Percentiles rank a stretch among this genome's conserved stretches.
These are phyloP conservation scores for Drosophila arizonae DNA, from an alignment of 1,140 invertebrate genomes.

Conservation along the genomic window DNA sequence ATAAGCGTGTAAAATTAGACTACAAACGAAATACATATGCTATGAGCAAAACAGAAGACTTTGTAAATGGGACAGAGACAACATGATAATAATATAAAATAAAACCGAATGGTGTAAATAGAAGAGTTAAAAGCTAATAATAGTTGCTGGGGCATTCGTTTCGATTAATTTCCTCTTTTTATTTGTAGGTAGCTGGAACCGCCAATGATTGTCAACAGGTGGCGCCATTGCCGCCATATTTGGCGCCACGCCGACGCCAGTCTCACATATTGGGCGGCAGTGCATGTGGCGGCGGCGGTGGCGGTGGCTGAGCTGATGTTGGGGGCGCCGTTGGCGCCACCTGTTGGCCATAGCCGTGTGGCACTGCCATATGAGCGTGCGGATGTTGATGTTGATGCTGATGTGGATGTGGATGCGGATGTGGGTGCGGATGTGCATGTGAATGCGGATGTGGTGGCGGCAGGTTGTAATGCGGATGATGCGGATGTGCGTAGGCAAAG, in stretches of 20 bases:
- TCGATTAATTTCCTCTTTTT: background rate
- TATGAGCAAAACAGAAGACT: slow-evolving; percentile 38
- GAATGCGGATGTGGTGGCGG: slow-evolving; percentile 43
- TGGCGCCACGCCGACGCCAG: slow-evolving; percentile 76
- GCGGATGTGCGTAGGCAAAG: slow-evolving; percentile 41
- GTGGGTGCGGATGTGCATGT: slow-evolving; percentile 41
- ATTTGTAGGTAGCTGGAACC: slow-evolving; percentile 33
- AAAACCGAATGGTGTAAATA: slow-evolving; percentile 26
- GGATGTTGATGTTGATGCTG: slow-evolving; percentile 47
- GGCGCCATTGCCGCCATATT: slow-evolving; percentile 64
- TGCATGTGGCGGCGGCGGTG: slow-evolving; percentile 34
- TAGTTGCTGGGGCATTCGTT: slow-evolving; percentile 18
- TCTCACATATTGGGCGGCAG: slow-evolving; percentile 61
- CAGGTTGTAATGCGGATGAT: slow-evolving; percentile 56
- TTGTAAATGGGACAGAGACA: slow-evolving; percentile 13
- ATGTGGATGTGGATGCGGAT: slow-evolving; percentile 36
- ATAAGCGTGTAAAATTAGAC: slow-evolving; percentile 79
- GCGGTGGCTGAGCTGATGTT: slow-evolving; percentile 32
- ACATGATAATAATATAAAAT: slow-evolving; percentile 23
- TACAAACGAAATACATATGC: slow-evolving; percentile 65
- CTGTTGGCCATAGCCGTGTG: slow-evolving; percentile 62
- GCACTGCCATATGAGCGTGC: slow-evolving; percentile 64
- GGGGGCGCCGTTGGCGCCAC: slow-evolving; percentile 41
- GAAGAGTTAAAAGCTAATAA: slow-evolving; percentile 24
- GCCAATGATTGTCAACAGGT: slow-evolving; percentile 73